Conservation (phyloP, 2,797 vertebrate genomes). For the Sciurus vulgaris region DNA sequence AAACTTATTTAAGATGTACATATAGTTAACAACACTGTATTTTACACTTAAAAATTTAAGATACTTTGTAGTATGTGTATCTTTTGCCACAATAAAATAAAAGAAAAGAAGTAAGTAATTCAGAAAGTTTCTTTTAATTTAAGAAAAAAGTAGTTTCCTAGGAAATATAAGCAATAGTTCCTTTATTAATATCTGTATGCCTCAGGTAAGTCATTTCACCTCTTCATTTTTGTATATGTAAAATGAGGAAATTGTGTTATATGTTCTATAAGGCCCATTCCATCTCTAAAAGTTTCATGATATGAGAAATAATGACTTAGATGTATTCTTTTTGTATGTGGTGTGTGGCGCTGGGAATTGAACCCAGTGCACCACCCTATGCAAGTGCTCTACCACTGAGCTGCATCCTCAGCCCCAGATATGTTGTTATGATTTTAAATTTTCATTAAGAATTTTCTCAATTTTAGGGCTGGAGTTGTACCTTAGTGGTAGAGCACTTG, state of each 20-base stretch:
- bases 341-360: too few relatives aligned
- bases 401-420: background rate
- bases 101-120: conserved; percentile 46
- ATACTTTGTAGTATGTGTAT: background rate
- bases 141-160: conserved; percentile 12
- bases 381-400: too few relatives aligned
- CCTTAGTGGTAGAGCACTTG: too few relatives aligned
- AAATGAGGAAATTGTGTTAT: conserved; percentile 24
- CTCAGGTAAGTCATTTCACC: conserved; percentile 40
- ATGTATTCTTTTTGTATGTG: background rate
- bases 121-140: conserved; percentile 6
- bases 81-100: background rate
- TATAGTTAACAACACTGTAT: background rate
- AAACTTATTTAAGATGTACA: background rate
- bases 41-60: background rate
- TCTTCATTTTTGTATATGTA: conserved; percentile 34
- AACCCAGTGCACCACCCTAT: too few relatives aligned
- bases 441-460: conserved; percentile 50
- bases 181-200: conserved; percentile 3
- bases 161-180: conserved; percentile 42
- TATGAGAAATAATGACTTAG: conserved; percentile 44
- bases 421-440: conserved; percentile 30
- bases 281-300: background rate
- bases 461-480: background rate
- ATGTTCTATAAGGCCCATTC: conserved; percentile 1